These are phyloP conservation scores for Vanacampus margaritifer DNA, from an alignment of 2,113 vertebrate genomes.

Conservation along the genomic window DNA sequence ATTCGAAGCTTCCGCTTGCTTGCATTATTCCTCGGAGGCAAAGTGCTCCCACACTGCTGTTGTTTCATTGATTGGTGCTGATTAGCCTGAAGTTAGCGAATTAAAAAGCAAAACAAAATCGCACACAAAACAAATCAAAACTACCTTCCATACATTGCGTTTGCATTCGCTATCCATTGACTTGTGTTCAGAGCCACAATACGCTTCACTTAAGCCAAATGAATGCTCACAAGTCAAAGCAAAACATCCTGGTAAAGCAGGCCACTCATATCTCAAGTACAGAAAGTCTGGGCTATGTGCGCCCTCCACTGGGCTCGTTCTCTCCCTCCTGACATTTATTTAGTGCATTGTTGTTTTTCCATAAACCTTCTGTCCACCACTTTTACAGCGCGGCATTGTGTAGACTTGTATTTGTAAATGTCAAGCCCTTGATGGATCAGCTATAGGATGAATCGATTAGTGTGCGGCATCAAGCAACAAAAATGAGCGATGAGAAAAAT, in stretches of 20 bases:
- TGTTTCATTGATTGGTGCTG: neutral
- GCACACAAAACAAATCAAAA: neutral
- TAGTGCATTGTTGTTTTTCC: neutral
- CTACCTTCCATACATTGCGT: neutral
- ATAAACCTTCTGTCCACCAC: neutral
- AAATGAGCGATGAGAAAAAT: constrained; percentile 21
- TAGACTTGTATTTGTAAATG: constrained; percentile 2
- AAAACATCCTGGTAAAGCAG: too few species aligned
- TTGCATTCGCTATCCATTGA: neutral
- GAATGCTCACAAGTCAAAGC: too few species aligned
- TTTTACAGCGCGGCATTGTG: constrained; percentile 1
- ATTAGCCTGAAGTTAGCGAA: neutral
- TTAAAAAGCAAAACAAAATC: neutral
- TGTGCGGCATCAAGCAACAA: constrained; percentile 1
- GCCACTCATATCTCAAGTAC: neutral
- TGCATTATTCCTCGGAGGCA: neutral
- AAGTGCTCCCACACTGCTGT: neutral
- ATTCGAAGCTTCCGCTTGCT: neutral
- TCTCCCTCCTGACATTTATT: neutral
- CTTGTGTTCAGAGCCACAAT: too few species aligned
- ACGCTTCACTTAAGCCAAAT: too few species aligned
- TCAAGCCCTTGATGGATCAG: constrained; percentile 1
- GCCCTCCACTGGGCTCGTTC: neutral
- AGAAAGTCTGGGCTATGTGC: neutral
- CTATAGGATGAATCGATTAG: constrained; percentile 8